Evolutionary conservation across 2,113 vertebrate species (phyloP).

Genomic region (Scomber colias): DNA sequence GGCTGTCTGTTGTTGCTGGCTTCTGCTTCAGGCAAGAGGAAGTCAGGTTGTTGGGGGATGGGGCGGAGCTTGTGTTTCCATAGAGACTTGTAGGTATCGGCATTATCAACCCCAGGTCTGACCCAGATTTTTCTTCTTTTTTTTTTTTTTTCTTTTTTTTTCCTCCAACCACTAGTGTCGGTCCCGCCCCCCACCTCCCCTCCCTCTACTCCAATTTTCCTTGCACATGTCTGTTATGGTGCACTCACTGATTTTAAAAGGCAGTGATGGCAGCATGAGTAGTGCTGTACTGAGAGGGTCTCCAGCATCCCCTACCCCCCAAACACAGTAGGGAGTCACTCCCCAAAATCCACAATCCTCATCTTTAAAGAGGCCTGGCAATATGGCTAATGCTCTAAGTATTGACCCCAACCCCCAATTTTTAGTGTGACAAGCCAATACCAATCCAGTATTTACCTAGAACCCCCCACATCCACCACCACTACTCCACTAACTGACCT

Average conservation of each 20-base stretch:
- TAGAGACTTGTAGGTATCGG: conserved; percentile 75
- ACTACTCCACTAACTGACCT: background rate
- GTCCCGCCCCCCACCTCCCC: conserved; percentile 34
- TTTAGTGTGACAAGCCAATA: conserved; percentile 55
- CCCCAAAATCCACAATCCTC: conserved; percentile 53
- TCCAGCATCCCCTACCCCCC: conserved; percentile 11
- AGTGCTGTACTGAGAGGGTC: conserved; percentile 20
- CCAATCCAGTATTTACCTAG: conserved; percentile 38
- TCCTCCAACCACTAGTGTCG: conserved; percentile 54
- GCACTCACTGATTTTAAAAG: conserved; percentile 47
- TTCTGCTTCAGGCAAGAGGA: conserved; percentile 72
- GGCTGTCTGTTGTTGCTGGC: conserved; percentile 48
- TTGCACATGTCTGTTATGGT: conserved; percentile 24
- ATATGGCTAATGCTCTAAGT: conserved; percentile 72
- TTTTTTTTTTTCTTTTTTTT: background rate
- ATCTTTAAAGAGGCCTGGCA: conserved; percentile 61
- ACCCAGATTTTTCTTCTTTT: conserved; percentile 74
- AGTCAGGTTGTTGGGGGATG: conserved; percentile 64
- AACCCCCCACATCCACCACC: background rate
- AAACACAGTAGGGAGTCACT: conserved; percentile 55
- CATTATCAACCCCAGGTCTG: conserved; percentile 74
- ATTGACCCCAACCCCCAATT: conserved; percentile 39
- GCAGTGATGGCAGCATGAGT: conserved; percentile 32
- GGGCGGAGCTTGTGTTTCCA: conserved; percentile 75
- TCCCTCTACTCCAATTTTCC: conserved; percentile 13